A percentile compares a stretch with the other conserved stretches of the same genome.
These are phyloP conservation scores for Diarsia dahlii DNA, from an alignment of 2,888 invertebrate species.

Conservation along the genomic window DNA sequence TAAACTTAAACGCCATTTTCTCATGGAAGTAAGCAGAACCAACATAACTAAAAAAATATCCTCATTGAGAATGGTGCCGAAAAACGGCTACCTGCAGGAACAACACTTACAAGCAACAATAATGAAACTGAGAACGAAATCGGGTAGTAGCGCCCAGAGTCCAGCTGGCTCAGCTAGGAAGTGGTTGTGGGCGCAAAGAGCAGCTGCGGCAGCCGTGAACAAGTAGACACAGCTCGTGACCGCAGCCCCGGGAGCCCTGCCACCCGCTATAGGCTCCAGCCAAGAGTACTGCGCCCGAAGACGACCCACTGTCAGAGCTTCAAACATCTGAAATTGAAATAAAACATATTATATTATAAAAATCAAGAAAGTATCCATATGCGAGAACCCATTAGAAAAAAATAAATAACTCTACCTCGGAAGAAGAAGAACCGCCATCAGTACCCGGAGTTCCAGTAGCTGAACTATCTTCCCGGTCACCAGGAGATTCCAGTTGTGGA, in stretches of 20 bases:
- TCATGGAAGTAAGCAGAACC: background rate
- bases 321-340: constrained; percentile 86
- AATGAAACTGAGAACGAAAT: constrained; percentile 91
- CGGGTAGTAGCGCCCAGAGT: constrained; percentile 93
- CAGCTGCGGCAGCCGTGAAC: constrained; percentile 92
- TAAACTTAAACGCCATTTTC: background rate
- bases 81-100: background rate
- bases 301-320: constrained; percentile 93
- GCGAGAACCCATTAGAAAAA: background rate
- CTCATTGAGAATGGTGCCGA: background rate
- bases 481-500: constrained; percentile 89
- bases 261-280: constrained; percentile 93
- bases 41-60: background rate
- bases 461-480: constrained; percentile 91
- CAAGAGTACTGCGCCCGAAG: constrained; percentile 94
- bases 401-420: constrained; percentile 78
- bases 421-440: constrained; percentile 91
- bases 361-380: background rate
- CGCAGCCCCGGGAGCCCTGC: constrained; percentile 94
- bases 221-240: constrained; percentile 94
- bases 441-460: constrained; percentile 92
- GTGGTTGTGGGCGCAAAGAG: constrained; percentile 93
- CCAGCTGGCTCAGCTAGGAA: constrained; percentile 90
- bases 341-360: background rate
- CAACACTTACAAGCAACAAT: constrained; percentile 91